Base-by-base conservation (phyloP, 2,888 invertebrate species). In the Ametastegia equiseti region DNA sequence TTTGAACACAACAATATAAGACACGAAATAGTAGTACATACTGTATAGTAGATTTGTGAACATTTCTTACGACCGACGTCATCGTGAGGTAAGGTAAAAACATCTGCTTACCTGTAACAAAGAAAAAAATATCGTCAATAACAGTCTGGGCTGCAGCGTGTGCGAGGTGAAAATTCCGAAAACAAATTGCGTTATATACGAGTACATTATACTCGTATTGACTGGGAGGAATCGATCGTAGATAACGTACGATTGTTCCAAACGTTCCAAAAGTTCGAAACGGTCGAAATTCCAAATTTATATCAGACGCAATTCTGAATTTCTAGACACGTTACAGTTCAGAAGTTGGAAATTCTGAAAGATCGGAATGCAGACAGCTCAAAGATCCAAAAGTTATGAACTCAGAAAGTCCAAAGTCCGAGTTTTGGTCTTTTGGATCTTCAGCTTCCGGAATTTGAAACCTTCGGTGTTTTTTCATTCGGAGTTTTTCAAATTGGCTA, bases 101-200 rank as follows among this genome's bases (percentile, higher is more conserved):
- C 78, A 78, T 57, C 78, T 78, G 78, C 78, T 78, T 78, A 78
- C 78, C 78, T 78, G 78, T 15, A 78, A 78, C 78, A 78, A 42
- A 78, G 60, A 30, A 50, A 60, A 60, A 30, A 60, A 60, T 30
- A 60, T 60, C 15, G 5, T 67, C 67, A 67, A 67, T 67, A 67
- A 67, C 67, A 67, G 67, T 67, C 67, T 36, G 67, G 13, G n/a
- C n/a, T 36, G 67, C 67, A 67, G 19, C n/a, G n/a, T 54, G n/a
- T 67, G 67, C 30, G 2, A 60, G 27, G 30, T 60, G 30, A 39
- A 67, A 67, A 67, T 67, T 39, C 36, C n/a, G 15, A 67, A 67
- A 36, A 27, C 42, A 27, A 45, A 36, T 45, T 27, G 30, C 47
- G 7, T 71, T 33, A 15, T 30, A 5, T n/a, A 39, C 23, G 30